These are phyloP conservation scores for Sminthurinus aureus DNA, from an alignment of 2,888 invertebrate genomes.

Conservation along the genomic window DNA sequence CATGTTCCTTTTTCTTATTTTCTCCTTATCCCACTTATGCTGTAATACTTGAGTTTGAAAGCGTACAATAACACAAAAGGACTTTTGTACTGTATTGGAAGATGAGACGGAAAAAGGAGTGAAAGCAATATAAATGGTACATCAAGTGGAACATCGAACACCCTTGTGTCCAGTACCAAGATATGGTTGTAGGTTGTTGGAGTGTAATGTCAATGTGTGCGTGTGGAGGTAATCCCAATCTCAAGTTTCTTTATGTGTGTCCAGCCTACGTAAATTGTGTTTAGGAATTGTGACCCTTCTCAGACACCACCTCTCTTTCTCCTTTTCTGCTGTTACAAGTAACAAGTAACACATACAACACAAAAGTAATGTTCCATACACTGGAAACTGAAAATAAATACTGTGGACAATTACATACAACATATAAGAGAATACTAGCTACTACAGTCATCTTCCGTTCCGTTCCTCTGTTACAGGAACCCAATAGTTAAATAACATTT, in stretches of 20 bases:
- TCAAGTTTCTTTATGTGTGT: conserved; percentile 25
- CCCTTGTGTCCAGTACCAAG: not conserved
- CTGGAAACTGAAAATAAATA: conserved; percentile 3
- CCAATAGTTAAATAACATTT: conserved; percentile 3
- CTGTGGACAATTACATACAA: not conserved
- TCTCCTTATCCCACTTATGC: too few species aligned
- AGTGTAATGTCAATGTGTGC: not conserved
- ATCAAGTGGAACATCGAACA: conserved; percentile 17
- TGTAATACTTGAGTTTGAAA: too few species aligned
- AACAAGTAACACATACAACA: too few species aligned
- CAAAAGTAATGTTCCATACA: not conserved
- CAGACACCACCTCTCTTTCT: not conserved
- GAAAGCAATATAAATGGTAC: not conserved
- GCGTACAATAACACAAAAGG: not conserved
- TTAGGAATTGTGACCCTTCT: conserved; percentile 10
- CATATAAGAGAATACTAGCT: not conserved
- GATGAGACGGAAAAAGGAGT: not conserved
- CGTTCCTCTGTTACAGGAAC: not conserved
- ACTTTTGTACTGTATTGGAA: not conserved
- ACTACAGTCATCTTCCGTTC: not conserved
- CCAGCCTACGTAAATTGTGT: conserved; percentile 14
- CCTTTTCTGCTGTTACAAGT: too few species aligned
- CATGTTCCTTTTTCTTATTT: too few species aligned
- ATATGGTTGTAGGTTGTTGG: not conserved
- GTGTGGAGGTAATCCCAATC: not conserved